phyloP scores from a whole-genome alignment of 2,888 invertebrate genomes.

The Cinara cedri region DNA sequence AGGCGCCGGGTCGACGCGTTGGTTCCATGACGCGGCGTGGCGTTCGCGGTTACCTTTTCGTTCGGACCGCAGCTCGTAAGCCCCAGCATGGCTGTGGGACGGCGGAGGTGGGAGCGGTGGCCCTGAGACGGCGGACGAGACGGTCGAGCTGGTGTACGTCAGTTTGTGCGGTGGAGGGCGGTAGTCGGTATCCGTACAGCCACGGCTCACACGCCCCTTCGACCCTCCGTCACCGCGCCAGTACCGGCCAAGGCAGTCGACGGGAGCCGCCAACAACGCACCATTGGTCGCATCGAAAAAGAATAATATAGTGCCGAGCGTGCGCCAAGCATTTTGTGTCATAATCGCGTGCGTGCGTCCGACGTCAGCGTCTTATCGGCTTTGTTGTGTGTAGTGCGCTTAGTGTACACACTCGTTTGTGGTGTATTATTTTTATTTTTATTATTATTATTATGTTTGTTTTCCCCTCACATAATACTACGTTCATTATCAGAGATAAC shows the following conservation, averaged over 20 bases:
- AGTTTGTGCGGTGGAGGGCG: too few species aligned
- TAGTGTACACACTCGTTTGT: not conserved
- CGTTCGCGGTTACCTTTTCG: not conserved
- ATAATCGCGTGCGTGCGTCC: not conserved
- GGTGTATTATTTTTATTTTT: too few species aligned
- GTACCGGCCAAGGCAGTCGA: not conserved
- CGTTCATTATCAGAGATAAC: slow-evolving; percentile 12
- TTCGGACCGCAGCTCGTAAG: too few species aligned
- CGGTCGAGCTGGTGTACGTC: too few species aligned
- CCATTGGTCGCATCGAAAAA: too few species aligned
- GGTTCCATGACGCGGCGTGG: not conserved
- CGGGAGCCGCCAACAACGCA: not conserved
- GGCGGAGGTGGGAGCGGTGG: too few species aligned
- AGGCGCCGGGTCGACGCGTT: not conserved
- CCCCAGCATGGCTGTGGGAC: too few species aligned
- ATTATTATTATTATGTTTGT: not conserved
- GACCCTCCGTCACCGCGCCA: not conserved
- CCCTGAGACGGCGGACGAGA: too few species aligned
- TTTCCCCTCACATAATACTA: not conserved
- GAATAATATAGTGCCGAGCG: not conserved
- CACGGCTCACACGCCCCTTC: too few species aligned
- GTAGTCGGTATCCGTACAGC: too few species aligned
- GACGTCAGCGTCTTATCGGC: slow-evolving; percentile 3
- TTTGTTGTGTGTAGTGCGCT: not conserved
- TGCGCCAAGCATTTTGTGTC: not conserved